Percentiles rank a stretch among this genome's conserved stretches.
phyloP scores from a whole-genome alignment of 2,113 vertebrate species.

The Sphyrna mokarran region DNA sequence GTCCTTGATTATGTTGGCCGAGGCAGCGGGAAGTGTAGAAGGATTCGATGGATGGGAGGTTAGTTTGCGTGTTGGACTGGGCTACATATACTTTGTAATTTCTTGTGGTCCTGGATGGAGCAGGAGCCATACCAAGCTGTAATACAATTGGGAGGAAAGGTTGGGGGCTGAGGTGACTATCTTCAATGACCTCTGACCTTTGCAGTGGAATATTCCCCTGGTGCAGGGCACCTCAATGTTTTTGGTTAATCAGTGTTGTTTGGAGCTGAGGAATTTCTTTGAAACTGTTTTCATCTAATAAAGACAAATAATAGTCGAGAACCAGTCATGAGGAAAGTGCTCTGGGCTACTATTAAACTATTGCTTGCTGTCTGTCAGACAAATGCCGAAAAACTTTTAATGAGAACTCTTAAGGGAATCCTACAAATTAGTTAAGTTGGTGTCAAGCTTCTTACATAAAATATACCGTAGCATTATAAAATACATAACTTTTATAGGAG shows the following conservation, averaged over 20 bases:
- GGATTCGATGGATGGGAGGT: too few species aligned
- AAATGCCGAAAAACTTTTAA: constrained; percentile 51
- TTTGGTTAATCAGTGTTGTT: constrained; percentile 59
- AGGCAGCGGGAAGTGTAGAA: too few species aligned
- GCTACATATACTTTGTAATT: too few species aligned
- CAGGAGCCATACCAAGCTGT: too few species aligned
- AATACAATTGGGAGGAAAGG: too few species aligned
- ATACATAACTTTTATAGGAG: neutral
- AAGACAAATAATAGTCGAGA: constrained; percentile 56
- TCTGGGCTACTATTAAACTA: constrained; percentile 54
- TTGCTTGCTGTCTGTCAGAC: constrained; percentile 52
- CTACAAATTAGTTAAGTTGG: constrained; percentile 32
- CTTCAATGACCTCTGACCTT: constrained; percentile 54
- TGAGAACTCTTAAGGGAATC: constrained; percentile 57
- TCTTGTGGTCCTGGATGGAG: too few species aligned
- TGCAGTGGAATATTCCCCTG: constrained; percentile 47
- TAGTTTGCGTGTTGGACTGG: too few species aligned
- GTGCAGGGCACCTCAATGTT: constrained; percentile 48
- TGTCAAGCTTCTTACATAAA: constrained; percentile 14
- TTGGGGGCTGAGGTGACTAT: constrained; percentile 43
- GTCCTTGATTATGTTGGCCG: too few species aligned
- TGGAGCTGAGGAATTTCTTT: constrained; percentile 58
- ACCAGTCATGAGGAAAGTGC: constrained; percentile 51
- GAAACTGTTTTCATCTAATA: constrained; percentile 60
- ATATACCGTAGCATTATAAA: neutral